Conservation (phyloP, 2,113 vertebrate genomes). For the Illadopsis cleaveri region DNA sequence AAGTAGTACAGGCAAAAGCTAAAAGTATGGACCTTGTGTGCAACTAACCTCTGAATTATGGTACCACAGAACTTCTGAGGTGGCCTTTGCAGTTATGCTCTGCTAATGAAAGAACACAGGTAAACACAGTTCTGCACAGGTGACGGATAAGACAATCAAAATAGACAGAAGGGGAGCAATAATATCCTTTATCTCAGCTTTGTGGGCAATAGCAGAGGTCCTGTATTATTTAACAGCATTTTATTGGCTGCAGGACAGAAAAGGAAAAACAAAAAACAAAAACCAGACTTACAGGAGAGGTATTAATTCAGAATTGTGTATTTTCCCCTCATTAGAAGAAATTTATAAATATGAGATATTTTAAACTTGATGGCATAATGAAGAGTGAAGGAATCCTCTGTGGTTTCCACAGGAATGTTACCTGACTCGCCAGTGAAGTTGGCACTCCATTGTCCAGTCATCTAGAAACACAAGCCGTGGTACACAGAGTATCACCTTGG, state of each 20-base stretch:
- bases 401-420: not conserved
- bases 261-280: not conserved
- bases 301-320: not conserved
- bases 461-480: not conserved
- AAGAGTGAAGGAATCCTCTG: not conserved
- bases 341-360: not conserved
- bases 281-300: not conserved
- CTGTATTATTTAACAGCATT: not conserved
- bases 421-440: accelerated
- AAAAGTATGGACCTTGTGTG: not conserved
- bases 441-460: not conserved
- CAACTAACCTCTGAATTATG: not conserved
- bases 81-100: not conserved
- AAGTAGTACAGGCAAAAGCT: not conserved
- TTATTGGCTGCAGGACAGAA: not conserved
- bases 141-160: not conserved
- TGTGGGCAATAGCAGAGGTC: not conserved
- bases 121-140: not conserved
- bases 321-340: not conserved
- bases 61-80: not conserved
- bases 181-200: not conserved
- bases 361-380: not conserved
- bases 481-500: too few relatives aligned
- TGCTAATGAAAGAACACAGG: not conserved
- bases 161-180: not conserved